Evolutionary conservation across 1,140 invertebrate genomes (phyloP).

Genomic region (Sycobia sp.): DNA sequence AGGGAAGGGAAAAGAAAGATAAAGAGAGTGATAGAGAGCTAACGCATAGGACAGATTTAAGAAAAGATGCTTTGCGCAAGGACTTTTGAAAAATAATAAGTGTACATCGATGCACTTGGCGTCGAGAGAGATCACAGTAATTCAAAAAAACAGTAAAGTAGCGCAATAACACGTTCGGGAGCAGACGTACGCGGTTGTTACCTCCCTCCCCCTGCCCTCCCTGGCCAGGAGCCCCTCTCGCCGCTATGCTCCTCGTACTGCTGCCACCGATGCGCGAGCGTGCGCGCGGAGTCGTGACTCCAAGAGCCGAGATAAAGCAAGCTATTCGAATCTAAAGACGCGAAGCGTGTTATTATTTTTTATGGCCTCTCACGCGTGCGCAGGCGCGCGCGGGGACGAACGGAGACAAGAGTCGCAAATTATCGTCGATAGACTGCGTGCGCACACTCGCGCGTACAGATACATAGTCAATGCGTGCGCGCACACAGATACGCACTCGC

Average conservation of each 20-base stretch:
- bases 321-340: constrained; percentile 43
- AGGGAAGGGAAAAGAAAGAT: too few species aligned
- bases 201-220: neutral
- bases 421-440: constrained; percentile 13
- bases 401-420: constrained; percentile 26
- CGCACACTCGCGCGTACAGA: neutral
- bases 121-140: constrained; percentile 3
- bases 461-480: too few species aligned
- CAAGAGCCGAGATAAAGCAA: constrained; percentile 16
- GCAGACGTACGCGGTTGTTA: neutral
- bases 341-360: constrained; percentile 54
- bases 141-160: constrained; percentile 1
- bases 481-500: too few species aligned
- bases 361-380: constrained; percentile 36
- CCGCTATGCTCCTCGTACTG: too few species aligned
- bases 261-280: neutral
- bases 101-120: neutral
- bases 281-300: constrained; percentile 18
- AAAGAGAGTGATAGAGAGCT: too few species aligned
- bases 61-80: too few species aligned
- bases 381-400: neutral
- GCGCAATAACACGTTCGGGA: neutral
- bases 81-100: too few species aligned
- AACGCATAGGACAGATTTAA: too few species aligned
- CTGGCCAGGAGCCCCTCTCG: too few species aligned